Base-by-base conservation (phyloP, 2,797 vertebrate species). In the Capromys pilorides region DNA sequence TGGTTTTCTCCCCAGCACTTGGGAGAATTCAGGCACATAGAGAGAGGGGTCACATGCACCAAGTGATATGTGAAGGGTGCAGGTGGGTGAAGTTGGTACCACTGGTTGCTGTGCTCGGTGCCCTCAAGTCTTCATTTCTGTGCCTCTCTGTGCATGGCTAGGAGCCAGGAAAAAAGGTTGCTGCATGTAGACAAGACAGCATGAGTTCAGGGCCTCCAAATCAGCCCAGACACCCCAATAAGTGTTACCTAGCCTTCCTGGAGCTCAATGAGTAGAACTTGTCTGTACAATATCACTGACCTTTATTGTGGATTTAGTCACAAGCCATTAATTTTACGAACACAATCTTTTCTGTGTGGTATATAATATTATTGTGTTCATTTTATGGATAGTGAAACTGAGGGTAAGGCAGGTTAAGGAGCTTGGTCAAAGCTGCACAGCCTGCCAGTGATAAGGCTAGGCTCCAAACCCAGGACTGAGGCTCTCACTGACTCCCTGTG, bases 141-240 rank as follows among this genome's bases (percentile, higher is more conserved):
- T 45, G 0, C 66, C 39, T 89, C 22, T 61, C 33, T 89, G 57
- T 0, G 11, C 66, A 59, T 51, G 77, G 28, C 7, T 0, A 6
- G 8, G 14, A 13, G 21, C 22, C 8, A 26, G 26, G 31, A 31
- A 3, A 3, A 9, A 2, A 41, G 7, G 28, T 5, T 21, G 54
- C 49, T 19, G 4, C 49, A 1, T 0, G 11, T 33, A 77, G 77
- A 41, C 8, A 11, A 84, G 31, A 39, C 10, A 41, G 13, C 1
- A 0, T 0, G 10, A 39, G 1, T 2, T 0, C 18, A 61, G 7
- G 0, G n/a, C 49, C 61, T 67, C 41, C 0, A 36, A 31, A 24
- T 33, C 24, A 61, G 67, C 69, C 24, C n/a, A 0, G 3, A 9
- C 2, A 3, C 51, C 31, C 45, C 3, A 6, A 13, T 41, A 39